phyloP scores from a whole-genome alignment of 2,113 vertebrate genomes.

The Thryonomys swinderianus region DNA sequence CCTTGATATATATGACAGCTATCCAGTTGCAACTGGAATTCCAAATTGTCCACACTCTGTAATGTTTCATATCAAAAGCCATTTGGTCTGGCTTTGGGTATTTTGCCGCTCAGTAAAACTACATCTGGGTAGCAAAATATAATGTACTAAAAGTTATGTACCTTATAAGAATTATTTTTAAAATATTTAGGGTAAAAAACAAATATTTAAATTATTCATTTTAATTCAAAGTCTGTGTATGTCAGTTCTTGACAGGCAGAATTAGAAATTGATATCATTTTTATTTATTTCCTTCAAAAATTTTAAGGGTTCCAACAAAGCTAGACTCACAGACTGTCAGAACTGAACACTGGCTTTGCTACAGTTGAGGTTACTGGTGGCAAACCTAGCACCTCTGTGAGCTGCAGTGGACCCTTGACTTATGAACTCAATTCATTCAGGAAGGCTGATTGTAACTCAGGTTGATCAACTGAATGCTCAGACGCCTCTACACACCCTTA shows the following conservation, averaged over 20 bases:
- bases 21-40: background rate
- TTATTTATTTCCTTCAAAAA: background rate
- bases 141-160: background rate
- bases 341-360: background rate
- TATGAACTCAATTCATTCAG: no score
- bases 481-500: no score
- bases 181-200: conserved; percentile 16
- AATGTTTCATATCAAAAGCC: background rate
- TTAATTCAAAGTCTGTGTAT: background rate
- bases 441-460: no score
- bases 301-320: conserved; percentile 15
- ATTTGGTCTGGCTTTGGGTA: conserved; percentile 19
- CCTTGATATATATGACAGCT: background rate
- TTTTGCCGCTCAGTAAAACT: conserved; percentile 20
- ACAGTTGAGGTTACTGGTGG: background rate
- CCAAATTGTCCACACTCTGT: background rate
- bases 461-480: no score
- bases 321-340: background rate
- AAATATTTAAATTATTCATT: conserved; percentile 17
- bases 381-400: no score
- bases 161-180: background rate
- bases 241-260: conserved; percentile 25
- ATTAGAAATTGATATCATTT: conserved; percentile 24
- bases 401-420: no score
- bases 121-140: conserved; percentile 36